phyloP scores from a whole-genome alignment of 2,797 vertebrate genomes.

The Esox masquinongy region DNA sequence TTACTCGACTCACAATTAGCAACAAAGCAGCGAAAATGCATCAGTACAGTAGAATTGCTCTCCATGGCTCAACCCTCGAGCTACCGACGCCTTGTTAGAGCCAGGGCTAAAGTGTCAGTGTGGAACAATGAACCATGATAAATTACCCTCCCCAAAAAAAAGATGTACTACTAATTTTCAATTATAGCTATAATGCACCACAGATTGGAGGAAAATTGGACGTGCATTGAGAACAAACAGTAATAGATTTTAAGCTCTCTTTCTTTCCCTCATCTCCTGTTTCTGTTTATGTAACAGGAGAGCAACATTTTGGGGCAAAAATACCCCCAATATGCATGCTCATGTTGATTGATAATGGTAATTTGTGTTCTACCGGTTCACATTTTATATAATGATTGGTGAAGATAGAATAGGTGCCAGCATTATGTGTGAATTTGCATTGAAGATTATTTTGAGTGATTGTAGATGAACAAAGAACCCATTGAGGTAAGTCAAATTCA shows the following conservation, averaged over 20 bases:
- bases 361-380: neutral
- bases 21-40: slow-evolving; percentile 86
- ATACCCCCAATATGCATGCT: neutral
- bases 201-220: slow-evolving; percentile 94
- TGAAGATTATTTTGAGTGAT: neutral
- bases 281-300: slow-evolving; percentile 11
- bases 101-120: slow-evolving; percentile 94
- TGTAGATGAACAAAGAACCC: neutral
- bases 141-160: slow-evolving; percentile 93
- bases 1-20: slow-evolving; percentile 99
- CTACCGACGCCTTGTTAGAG: slow-evolving; percentile 94
- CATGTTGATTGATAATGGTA: neutral
- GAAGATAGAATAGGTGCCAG: neutral
- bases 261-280: slow-evolving; percentile 20
- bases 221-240: slow-evolving; percentile 83
- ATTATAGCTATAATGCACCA: slow-evolving; percentile 99
- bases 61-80: slow-evolving; percentile 82
- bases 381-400: slow-evolving; percentile 3
- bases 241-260: slow-evolving; percentile 63
- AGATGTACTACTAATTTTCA: slow-evolving; percentile 99
- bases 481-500: neutral
- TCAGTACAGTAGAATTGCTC: slow-evolving; percentile 89
- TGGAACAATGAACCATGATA: slow-evolving; percentile 97
- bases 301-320: slow-evolving; percentile 5
- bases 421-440: neutral